A percentile compares a stretch with the other conserved stretches of the same genome.
phyloP scores from a whole-genome alignment of 2,888 invertebrate species.

The Aphodius sticticus region DNA sequence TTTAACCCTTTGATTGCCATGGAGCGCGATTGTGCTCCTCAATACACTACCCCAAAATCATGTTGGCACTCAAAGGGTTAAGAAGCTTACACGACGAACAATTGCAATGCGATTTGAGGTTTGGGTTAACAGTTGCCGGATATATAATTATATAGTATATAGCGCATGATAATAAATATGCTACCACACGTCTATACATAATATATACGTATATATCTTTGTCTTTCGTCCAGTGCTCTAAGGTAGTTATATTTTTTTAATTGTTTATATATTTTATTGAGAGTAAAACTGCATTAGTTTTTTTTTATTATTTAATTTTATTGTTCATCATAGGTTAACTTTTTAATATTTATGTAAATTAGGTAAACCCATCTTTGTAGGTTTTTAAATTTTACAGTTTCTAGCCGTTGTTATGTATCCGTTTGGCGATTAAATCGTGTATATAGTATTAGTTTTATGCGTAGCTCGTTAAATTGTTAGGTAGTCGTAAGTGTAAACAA shows the following conservation, averaged over 20 bases:
- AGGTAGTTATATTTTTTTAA: conserved; percentile 32
- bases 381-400: conserved; percentile 14
- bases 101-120: conserved; percentile 13
- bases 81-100: not conserved
- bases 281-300: conserved; percentile 6
- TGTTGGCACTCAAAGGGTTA: not conserved
- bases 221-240: conserved; percentile 19
- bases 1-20: not conserved
- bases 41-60: no score
- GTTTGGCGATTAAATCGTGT: not conserved
- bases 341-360: conserved; percentile 31
- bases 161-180: not conserved
- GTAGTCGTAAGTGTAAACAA: not conserved
- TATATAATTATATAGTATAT: not conserved
- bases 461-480: conserved; percentile 18
- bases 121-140: conserved; percentile 22
- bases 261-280: conserved; percentile 26
- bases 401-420: conserved; percentile 9
- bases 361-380: conserved; percentile 14
- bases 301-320: conserved; percentile 16
- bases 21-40: no score
- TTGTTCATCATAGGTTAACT: conserved; percentile 25
- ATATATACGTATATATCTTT: conserved; percentile 23
- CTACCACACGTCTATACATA: conserved; percentile 29
- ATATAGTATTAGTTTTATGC: conserved; percentile 12